A percentile compares a stretch with the other conserved stretches of the same genome.
Evolutionary conservation across 1,140 invertebrate species (phyloP).

Genomic region (Drosophila eugracilis): DNA sequence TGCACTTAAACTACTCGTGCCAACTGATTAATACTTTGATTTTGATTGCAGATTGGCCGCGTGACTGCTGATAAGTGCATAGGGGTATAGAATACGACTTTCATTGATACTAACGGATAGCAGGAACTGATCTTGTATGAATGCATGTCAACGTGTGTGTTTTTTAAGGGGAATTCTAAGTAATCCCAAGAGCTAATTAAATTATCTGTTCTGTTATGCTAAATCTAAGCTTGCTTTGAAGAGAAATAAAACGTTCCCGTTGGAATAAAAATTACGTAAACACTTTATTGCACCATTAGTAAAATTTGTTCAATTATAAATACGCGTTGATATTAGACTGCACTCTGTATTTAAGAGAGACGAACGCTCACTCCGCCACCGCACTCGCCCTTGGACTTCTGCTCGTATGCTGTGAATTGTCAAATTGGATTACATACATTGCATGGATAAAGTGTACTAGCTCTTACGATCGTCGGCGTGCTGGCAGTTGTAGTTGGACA

Average conservation of each 20-base stretch:
- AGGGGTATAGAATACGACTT: slow-evolving; percentile 26
- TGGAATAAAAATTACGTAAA: slow-evolving; percentile 35
- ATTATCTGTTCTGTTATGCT: slow-evolving; percentile 49
- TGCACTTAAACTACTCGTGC: background rate
- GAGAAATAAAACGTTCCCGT: slow-evolving; percentile 45
- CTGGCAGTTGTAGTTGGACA: slow-evolving; percentile 80
- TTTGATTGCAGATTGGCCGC: slow-evolving; percentile 41
- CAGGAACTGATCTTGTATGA: slow-evolving; percentile 43
- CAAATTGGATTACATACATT: background rate
- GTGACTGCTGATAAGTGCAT: slow-evolving; percentile 46
- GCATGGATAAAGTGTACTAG: background rate
- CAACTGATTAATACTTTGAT: slow-evolving; percentile 15
- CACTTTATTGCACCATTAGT: slow-evolving; percentile 33
- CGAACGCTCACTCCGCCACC: slow-evolving; percentile 79
- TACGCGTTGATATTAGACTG: background rate
- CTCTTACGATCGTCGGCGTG: slow-evolving; percentile 77
- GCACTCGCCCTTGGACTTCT: slow-evolving; percentile 76
- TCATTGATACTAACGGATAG: slow-evolving; percentile 17
- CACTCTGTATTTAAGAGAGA: slow-evolving; percentile 53
- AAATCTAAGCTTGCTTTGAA: slow-evolving; percentile 19
- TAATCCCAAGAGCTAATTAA: slow-evolving; percentile 30
- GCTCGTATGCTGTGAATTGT: slow-evolving; percentile 62
- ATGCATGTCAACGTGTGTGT: slow-evolving; percentile 35
- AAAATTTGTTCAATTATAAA: background rate
- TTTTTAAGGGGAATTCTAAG: slow-evolving; percentile 4